Evolutionary conservation across 2,888 invertebrate genomes (phyloP).

Genomic region (Caenorhabditis sinica): DNA sequence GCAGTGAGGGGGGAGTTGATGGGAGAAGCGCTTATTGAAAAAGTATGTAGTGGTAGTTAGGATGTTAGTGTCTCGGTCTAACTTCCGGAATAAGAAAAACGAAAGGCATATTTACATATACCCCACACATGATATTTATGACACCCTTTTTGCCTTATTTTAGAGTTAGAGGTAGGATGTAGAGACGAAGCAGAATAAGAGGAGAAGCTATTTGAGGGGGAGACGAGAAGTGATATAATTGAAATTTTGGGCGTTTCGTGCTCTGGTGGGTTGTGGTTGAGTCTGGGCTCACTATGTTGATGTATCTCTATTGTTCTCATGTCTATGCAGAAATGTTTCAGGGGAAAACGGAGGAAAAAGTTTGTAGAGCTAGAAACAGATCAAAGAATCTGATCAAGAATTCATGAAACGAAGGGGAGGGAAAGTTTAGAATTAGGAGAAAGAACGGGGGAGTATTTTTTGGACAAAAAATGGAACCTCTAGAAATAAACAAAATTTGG

Average conservation of each 20-base stretch:
- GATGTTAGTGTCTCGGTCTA: constrained; percentile 51
- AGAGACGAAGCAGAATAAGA: constrained; percentile 10
- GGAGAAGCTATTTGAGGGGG: constrained; percentile 22
- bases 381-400: constrained; percentile 44
- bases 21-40: constrained; percentile 5
- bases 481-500: constrained; percentile 15
- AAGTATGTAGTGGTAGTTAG: constrained; percentile 15
- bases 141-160: neutral
- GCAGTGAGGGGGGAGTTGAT: neutral
- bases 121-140: constrained; percentile 35
- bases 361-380: neutral
- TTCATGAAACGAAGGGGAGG: constrained; percentile 8
- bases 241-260: constrained; percentile 22
- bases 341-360: neutral
- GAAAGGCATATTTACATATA: constrained; percentile 26
- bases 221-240: constrained; percentile 37
- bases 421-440: constrained; percentile 16
- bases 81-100: constrained; percentile 42
- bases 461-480: constrained; percentile 1
- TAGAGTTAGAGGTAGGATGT: constrained; percentile 39
- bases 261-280: constrained; percentile 1
- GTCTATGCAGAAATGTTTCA: constrained; percentile 3
- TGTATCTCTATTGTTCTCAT: neutral
- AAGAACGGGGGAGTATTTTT: neutral
- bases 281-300: neutral